Conservation (phyloP, 2,113 vertebrate species). For the Bambusicola thoracicus region DNA sequence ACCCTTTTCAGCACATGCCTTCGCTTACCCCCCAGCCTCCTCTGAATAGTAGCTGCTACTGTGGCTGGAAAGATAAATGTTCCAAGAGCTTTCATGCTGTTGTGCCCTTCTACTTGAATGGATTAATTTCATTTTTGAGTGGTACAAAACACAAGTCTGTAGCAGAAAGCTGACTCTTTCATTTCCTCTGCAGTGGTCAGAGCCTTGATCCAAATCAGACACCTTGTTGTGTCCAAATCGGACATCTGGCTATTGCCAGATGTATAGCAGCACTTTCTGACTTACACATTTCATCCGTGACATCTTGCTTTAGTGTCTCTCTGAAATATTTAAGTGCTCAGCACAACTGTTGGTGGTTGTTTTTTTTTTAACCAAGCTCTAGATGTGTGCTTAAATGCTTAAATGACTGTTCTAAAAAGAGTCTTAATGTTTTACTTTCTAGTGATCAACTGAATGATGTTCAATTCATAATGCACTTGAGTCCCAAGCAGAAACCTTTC, state of each 20-base stretch:
- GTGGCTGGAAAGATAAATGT: neutral
- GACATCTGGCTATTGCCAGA: neutral
- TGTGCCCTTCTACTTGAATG: neutral
- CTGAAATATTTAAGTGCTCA: neutral
- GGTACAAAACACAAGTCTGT: neutral
- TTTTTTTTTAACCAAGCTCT: neutral
- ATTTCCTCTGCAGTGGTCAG: neutral
- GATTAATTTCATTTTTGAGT: neutral
- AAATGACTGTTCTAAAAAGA: neutral
- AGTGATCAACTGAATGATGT: neutral
- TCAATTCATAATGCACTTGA: neutral
- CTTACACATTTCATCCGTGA: neutral
- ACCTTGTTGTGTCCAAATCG: neutral
- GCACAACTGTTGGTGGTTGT: neutral
- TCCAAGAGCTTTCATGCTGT: neutral
- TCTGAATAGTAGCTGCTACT: slow-evolving; percentile 23
- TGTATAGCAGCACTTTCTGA: neutral
- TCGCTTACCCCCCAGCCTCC: neutral
- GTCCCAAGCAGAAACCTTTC: neutral
- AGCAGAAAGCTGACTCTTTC: neutral
- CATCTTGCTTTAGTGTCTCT: neutral
- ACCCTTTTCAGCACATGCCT: slow-evolving; percentile 12
- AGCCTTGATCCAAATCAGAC: neutral
- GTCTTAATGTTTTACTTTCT: neutral
- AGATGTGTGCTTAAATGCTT: neutral